Percentiles rank a stretch among this genome's conserved stretches.
Conservation (phyloP, 1,140 invertebrate genomes). For the Coelopa frigida region DNA sequence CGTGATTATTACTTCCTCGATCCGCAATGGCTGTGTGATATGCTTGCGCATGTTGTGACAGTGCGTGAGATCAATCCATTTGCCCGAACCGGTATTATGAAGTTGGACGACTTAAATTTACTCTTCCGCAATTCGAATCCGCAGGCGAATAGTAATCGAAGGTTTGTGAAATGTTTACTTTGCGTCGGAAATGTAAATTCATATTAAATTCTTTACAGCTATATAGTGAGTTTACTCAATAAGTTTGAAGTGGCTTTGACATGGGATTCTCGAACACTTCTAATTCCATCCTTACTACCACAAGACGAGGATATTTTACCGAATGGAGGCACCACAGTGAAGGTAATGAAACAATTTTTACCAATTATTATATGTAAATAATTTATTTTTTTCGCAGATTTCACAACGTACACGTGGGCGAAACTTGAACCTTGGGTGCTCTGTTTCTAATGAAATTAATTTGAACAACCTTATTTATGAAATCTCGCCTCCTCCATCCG, state of each 20-base stretch:
- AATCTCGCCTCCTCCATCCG: constrained; percentile 8
- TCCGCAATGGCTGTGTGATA: constrained; percentile 98
- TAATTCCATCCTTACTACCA: constrained; percentile 89
- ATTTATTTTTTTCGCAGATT: constrained; percentile 44
- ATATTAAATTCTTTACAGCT: constrained; percentile 39
- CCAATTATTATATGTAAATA: background rate
- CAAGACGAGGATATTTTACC: constrained; percentile 60
- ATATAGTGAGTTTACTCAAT: constrained; percentile 83
- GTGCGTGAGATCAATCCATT: constrained; percentile 95
- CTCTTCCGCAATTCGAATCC: constrained; percentile 67
- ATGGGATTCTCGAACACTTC: constrained; percentile 86
- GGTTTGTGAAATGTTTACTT: constrained; percentile 16
- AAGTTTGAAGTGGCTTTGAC: constrained; percentile 97
- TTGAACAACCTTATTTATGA: constrained; percentile 33
- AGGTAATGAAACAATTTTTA: constrained; percentile 28
- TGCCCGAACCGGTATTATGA: constrained; percentile 88
- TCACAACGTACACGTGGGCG: constrained; percentile 62
- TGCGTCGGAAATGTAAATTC: background rate
- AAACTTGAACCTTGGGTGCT: constrained; percentile 27
- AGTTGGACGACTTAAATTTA: constrained; percentile 84
- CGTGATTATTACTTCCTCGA: constrained; percentile 81
- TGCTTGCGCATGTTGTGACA: constrained; percentile 92
- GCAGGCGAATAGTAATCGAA: constrained; percentile 45
- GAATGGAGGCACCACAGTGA: constrained; percentile 44
- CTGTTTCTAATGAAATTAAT: constrained; percentile 35